These are phyloP conservation scores for Ambastaia sidthimunki DNA, from an alignment of 2,797 vertebrate species.

Conservation along the genomic window DNA sequence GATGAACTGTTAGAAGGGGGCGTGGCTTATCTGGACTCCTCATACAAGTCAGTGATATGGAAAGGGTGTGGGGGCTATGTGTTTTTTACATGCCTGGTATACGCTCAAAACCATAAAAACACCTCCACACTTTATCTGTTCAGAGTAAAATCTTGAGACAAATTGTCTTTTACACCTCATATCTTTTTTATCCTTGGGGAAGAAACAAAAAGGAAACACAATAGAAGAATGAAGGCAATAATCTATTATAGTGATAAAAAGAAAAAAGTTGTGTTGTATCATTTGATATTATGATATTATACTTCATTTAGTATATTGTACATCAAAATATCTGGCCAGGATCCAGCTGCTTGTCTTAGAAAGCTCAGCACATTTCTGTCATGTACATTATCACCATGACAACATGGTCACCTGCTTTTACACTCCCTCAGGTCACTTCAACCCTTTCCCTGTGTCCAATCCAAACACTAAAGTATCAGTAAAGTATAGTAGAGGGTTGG, in stretches of 20 bases:
- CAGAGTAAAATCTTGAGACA: not conserved
- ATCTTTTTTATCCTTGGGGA: not conserved
- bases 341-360: conserved; percentile 6
- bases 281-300: not conserved
- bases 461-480: too few relatives aligned
- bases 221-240: not conserved
- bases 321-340: conserved; percentile 15
- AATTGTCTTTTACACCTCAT: not conserved
- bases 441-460: not conserved
- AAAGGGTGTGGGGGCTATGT: not conserved
- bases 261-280: not conserved
- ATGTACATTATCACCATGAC: conserved; percentile 26
- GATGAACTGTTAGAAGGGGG: not conserved
- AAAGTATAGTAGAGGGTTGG: too few relatives aligned
- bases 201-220: not conserved
- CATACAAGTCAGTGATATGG: conserved; percentile 6
- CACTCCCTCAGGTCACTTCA: not conserved
- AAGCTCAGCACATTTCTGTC: conserved; percentile 38
- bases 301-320: not conserved
- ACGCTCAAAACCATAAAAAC: not conserved
- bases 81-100: not conserved
- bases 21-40: conserved; percentile 41
- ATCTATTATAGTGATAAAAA: not conserved
- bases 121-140: not conserved
- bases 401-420: conserved; percentile 46